Base-by-base conservation (phyloP, 2,113 vertebrate species). In the Corvus hawaiiensis region DNA sequence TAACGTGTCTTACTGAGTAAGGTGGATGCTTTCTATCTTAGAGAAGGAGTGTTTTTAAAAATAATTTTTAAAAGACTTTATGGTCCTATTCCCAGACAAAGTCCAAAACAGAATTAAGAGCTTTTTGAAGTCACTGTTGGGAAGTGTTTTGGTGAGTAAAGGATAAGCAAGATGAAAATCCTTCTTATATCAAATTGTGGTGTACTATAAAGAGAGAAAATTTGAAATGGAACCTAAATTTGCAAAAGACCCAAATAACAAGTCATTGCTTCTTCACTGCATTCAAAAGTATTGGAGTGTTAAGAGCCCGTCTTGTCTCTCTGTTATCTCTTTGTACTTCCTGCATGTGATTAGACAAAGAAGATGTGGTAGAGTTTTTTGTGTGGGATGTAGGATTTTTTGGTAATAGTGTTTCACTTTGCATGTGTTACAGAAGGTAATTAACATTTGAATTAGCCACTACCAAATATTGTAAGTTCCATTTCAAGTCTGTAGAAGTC, bases 401-500 rank as follows among this genome's bases (percentile, higher is more conserved):
- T 77, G 19, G 6, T 78, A 37, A 16, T 37, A 39, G 24, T 48
- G 24, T 90, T 58, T 83, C 27, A 58, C 6, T 77, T 69, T 49
- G 17, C 15, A 4, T 52, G 49, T 87, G 74, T 90, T 88, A 44
- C 61, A 49, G 77, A 90, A 79, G 59, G 43, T 68, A 16, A 72
- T 93, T 92, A 55, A 69, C 51, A 26, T 93, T 93, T 94, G 68
- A 51, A 93, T 94, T 91, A 95, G 84, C 72, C 77, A 35, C 67
- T 76, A 24, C 17, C 28, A 48, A 78, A 72, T 67, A 52, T 9
- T 61, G 0, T 17, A 76, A 37, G 15, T 66, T 89, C 56, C 19
- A 13, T 82, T 93, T 52, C 62, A 76, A 52, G 63, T 33, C 69
- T 73, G 32, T 71, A 48, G 24, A 71, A 72, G 44, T 84, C 46